phyloP scores from a whole-genome alignment of 2,797 vertebrate species.

The Lacerta agilis region DNA sequence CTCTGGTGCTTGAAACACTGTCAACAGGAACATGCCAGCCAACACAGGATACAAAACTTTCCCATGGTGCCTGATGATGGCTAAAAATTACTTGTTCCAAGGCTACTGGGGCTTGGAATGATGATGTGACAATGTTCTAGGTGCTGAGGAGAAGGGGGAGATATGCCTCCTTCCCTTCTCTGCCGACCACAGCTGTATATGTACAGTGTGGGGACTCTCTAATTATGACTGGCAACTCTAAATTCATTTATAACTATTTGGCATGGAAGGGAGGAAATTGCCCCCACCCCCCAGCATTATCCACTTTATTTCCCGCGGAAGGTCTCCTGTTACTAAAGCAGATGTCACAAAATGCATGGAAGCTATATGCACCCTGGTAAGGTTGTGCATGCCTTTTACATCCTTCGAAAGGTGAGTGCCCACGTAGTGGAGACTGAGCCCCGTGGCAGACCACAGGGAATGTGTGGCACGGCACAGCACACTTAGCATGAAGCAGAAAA shows the following conservation, averaged over 20 bases:
- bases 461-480: not conserved
- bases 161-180: not conserved
- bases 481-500: not conserved
- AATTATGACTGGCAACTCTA: too few relatives aligned
- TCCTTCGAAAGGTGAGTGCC: not conserved
- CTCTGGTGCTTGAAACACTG: not conserved
- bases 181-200: too few relatives aligned
- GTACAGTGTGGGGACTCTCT: too few relatives aligned
- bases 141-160: not conserved
- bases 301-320: not conserved
- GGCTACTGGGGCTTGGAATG: not conserved
- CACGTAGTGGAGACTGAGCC: accelerated
- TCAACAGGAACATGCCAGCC: not conserved
- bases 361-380: not conserved
- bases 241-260: too few relatives aligned
- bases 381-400: not conserved
- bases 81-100: not conserved
- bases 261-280: not conserved
- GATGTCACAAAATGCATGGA: not conserved
- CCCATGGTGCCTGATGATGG: not conserved
- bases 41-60: not conserved
- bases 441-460: accelerated
- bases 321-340: not conserved
- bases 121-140: too few relatives aligned
- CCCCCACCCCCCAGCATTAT: not conserved